These are phyloP conservation scores for Salvelinus namaycush DNA, from an alignment of 2,113 vertebrate species.

Conservation along the genomic window DNA sequence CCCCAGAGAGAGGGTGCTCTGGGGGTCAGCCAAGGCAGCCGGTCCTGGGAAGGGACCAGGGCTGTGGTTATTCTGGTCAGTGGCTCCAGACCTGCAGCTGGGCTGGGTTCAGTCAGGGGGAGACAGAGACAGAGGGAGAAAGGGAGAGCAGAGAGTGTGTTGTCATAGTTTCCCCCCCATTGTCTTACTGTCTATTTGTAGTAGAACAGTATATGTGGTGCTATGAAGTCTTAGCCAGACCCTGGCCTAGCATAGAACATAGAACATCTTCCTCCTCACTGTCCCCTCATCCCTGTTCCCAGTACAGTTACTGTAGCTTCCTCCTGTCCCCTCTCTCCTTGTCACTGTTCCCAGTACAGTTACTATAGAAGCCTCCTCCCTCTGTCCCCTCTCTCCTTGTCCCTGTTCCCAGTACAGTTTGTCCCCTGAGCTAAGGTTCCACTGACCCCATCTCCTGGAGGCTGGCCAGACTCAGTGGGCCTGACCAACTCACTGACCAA, in stretches of 20 bases:
- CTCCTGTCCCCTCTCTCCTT: no score
- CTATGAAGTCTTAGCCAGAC: no score
- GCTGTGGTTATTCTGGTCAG: constrained; percentile 5
- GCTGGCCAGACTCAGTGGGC: no score
- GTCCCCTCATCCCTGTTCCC: no score
- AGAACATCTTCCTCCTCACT: no score
- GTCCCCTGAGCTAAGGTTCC: neutral
- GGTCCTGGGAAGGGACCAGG: neutral
- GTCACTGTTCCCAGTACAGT: neutral
- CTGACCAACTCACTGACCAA: no score
- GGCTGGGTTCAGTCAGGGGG: neutral
- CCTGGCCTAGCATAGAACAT: no score
- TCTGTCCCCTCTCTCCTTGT: neutral
- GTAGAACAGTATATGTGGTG: no score
- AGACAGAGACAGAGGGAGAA: neutral
- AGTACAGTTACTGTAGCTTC: no score
- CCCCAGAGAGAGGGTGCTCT: neutral
- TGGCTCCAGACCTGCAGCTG: constrained; percentile 1
- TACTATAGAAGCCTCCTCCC: neutral
- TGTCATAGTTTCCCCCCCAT: no score
- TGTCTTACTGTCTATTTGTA: neutral
- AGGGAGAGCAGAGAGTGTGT: no score
- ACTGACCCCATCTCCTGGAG: neutral
- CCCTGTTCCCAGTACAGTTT: neutral
- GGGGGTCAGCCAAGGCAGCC: constrained; percentile 13